These are phyloP conservation scores for Vombatus ursinus DNA, from an alignment of 2,113 vertebrate genomes.

Conservation along the genomic window DNA sequence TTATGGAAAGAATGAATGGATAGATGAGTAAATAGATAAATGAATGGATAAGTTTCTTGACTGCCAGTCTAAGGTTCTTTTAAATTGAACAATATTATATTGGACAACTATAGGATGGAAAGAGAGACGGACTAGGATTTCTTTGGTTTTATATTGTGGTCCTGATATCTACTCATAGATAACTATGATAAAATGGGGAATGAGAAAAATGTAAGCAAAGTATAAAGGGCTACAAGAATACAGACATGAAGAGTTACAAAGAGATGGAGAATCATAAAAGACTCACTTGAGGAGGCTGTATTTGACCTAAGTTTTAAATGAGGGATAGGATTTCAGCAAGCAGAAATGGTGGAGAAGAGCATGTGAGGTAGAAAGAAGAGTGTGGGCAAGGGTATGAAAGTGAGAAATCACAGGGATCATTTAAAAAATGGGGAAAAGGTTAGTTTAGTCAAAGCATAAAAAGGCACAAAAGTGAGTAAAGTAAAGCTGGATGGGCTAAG, in stretches of 20 bases:
- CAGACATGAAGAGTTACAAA: not conserved
- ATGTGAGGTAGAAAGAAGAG: not conserved
- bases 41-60: not conserved
- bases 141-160: not conserved
- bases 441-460: too few relatives aligned
- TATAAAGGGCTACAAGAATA: not conserved
- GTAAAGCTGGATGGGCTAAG: not conserved
- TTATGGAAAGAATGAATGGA: not conserved
- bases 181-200: not conserved
- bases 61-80: not conserved
- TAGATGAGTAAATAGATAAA: not conserved
- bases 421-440: not conserved
- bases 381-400: not conserved
- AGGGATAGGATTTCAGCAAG: not conserved
- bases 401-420: not conserved
- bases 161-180: not conserved
- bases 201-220: not conserved
- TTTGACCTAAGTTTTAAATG: slow-evolving; percentile 1
- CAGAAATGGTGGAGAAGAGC: not conserved
- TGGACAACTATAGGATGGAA: not conserved
- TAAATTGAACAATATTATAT: not conserved
- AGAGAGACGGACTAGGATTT: not conserved
- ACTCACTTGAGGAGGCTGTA: not conserved
- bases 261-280: not conserved
- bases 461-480: not conserved